Percentiles rank a stretch among this genome's conserved stretches.
These are phyloP conservation scores for Pharmacophagus antenor DNA, from an alignment of 2,888 invertebrate genomes.

Conservation along the genomic window DNA sequence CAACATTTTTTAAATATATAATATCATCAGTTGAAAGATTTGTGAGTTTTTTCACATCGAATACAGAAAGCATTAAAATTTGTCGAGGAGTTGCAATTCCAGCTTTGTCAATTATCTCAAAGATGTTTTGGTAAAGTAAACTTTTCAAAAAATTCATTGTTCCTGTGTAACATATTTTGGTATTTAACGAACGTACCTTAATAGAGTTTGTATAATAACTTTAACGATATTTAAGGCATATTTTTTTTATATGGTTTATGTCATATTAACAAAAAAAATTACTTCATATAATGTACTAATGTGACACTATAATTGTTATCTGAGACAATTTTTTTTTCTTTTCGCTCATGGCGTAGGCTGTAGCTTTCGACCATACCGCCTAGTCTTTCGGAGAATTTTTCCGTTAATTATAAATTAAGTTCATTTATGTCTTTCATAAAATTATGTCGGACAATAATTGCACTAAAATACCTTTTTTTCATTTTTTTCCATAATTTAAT, in stretches of 20 bases:
- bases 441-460: not conserved
- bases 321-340: no score
- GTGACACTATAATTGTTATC: no score
- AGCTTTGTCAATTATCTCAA: conserved; percentile 54
- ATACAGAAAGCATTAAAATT: conserved; percentile 54
- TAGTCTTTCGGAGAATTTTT: no score
- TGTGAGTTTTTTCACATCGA: conserved; percentile 64
- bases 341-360: no score
- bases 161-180: no score
- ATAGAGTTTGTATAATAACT: no score
- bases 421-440: not conserved
- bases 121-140: conserved; percentile 53
- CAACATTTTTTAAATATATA: conserved; percentile 50
- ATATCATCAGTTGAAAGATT: conserved; percentile 59
- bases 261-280: not conserved
- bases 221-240: not conserved
- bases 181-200: no score
- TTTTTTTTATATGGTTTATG: not conserved
- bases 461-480: not conserved
- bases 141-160: conserved; percentile 19
- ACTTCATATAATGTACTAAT: no score
- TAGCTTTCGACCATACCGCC: no score
- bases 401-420: no score
- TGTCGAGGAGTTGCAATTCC: conserved; percentile 57
- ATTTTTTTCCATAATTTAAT: not conserved